A percentile compares a stretch with the other conserved stretches of the same genome.
Conservation (phyloP, 2,113 vertebrate genomes). For the Tyto alba region DNA sequence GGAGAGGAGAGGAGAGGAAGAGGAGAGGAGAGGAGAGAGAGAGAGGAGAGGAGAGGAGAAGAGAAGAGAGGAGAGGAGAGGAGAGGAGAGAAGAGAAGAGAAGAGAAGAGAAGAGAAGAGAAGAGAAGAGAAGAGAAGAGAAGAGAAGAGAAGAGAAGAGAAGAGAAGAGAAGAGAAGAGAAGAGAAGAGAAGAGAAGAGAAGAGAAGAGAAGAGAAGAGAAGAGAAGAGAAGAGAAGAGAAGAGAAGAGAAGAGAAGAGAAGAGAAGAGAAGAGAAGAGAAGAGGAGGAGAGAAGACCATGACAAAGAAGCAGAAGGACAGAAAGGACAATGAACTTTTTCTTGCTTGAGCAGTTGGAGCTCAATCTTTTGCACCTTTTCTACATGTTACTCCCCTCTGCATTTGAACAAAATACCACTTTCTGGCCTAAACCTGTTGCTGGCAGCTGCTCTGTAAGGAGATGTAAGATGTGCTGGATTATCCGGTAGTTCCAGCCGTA, state of each 20-base stretch:
- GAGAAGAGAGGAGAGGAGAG: neutral
- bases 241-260: neutral
- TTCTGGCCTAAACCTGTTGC: neutral
- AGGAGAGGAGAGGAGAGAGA: too few species aligned
- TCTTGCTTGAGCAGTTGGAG: accelerated
- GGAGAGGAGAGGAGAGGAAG: too few species aligned
- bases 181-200: too few species aligned
- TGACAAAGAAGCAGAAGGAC: neutral
- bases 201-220: neutral
- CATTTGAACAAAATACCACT: neutral
- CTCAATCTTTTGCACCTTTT: neutral
- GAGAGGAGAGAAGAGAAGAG: neutral
- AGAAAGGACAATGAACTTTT: neutral
- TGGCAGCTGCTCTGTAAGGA: neutral
- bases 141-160: too few species aligned
- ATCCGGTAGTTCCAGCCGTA: too few species aligned
- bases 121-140: neutral
- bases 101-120: neutral
- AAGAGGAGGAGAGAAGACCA: neutral
- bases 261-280: too few species aligned
- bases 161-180: too few species aligned
- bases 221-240: neutral
- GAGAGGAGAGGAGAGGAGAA: too few species aligned
- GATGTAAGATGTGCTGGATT: neutral
- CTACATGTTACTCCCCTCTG: neutral